Percentiles rank a stretch among this genome's conserved stretches.
Evolutionary conservation across 2,113 vertebrate species (phyloP).

Genomic region (Serinus canaria): DNA sequence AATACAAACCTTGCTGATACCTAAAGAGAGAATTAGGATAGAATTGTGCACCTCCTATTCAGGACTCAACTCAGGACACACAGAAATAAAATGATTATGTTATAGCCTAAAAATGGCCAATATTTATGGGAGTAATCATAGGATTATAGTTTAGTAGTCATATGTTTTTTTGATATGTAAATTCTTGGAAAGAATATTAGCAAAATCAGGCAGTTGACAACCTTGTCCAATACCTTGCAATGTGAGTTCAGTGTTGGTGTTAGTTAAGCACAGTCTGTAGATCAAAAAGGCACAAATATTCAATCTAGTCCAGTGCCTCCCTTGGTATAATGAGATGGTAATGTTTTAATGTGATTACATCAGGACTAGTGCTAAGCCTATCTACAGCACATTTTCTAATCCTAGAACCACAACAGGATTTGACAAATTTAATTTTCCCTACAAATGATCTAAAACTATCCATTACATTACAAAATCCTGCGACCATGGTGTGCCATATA

Average conservation of each 20-base stretch:
- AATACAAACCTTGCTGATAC: neutral
- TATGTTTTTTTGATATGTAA: neutral
- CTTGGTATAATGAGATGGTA: neutral
- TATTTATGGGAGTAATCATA: neutral
- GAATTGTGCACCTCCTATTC: neutral
- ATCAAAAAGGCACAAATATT: neutral
- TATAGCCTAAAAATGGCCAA: conserved; percentile 19
- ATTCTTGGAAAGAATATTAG: neutral
- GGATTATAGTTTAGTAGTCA: neutral
- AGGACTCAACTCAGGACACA: neutral
- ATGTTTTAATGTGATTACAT: neutral
- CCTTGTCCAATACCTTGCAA: neutral
- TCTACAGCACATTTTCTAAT: neutral
- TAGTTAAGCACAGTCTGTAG: neutral
- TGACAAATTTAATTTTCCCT: conserved; percentile 8
- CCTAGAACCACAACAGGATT: conserved; percentile 4
- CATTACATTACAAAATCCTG: neutral
- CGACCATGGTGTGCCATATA: neutral
- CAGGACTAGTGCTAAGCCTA: neutral
- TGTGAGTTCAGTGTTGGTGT: neutral
- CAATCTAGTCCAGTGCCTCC: neutral
- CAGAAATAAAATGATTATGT: neutral
- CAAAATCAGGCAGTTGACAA: neutral
- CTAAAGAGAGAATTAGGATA: neutral
- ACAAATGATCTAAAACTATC: neutral